Conservation (phyloP, 2,888 invertebrate species). For the Pseudococcus viburni region DNA sequence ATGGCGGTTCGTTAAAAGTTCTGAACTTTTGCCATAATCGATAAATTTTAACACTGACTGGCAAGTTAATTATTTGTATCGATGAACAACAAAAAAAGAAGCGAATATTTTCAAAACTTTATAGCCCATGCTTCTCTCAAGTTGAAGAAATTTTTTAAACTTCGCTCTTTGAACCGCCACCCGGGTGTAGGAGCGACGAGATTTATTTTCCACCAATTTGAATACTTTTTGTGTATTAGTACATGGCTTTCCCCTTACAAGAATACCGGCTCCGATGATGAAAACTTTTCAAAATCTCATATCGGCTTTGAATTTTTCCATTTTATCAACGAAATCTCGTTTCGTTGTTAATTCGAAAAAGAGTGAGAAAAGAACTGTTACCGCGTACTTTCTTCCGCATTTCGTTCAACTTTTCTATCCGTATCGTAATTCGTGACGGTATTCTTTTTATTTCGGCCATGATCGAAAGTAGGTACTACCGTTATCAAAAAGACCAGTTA, state of each 20-base stretch:
- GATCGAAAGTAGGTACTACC: not conserved
- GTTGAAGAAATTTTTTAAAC: not conserved
- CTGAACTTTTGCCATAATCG: constrained; percentile 35
- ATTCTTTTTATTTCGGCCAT: not conserved
- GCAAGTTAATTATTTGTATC: constrained; percentile 45
- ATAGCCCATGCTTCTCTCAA: not conserved
- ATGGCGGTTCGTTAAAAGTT: constrained; percentile 40
- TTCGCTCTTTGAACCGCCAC: not conserved
- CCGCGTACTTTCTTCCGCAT: not conserved
- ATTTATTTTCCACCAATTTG: constrained; percentile 38
- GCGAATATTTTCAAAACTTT: constrained; percentile 22
- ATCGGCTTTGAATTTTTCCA: not conserved
- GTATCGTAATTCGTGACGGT: not conserved
- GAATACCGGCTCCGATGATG: not conserved
- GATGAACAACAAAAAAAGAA: constrained; percentile 24
- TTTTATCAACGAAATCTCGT: not conserved
- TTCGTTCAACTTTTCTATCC: too few relatives aligned
- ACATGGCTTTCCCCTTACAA: not conserved
- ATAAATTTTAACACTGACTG: constrained; percentile 35
- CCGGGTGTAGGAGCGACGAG: not conserved
- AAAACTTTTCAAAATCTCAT: not conserved
- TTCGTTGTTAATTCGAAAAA: not conserved
- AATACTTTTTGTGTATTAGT: constrained; percentile 9
- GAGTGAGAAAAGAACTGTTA: not conserved
- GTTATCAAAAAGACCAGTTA: too few relatives aligned